phyloP scores from a whole-genome alignment of 2,797 vertebrate genomes.

The Cetoscarus ocellatus region DNA sequence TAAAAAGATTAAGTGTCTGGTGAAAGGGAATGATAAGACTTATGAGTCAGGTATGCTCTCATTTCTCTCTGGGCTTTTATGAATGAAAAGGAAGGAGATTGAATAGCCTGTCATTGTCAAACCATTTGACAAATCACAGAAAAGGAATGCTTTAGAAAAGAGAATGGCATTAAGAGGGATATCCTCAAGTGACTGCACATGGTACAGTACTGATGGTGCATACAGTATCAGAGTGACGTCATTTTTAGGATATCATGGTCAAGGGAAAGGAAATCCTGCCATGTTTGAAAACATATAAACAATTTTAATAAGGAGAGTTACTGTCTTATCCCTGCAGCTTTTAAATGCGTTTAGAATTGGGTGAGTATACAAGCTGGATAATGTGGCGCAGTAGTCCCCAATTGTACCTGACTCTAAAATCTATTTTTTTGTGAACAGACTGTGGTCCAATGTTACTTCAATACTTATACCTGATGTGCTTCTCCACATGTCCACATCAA shows the following conservation, averaged over 20 bases:
- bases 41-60: slow-evolving; percentile 49
- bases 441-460: no score
- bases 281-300: no score
- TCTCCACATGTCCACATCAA: no score
- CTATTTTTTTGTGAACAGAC: no score
- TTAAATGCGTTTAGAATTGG: no score
- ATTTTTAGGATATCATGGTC: not conserved
- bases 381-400: no score
- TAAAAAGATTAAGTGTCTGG: slow-evolving; percentile 39
- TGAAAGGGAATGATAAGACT: slow-evolving; percentile 35
- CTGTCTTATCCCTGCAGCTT: no score
- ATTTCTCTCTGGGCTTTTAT: slow-evolving; percentile 23
- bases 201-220: not conserved
- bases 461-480: no score
- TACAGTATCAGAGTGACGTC: not conserved
- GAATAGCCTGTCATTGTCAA: slow-evolving; percentile 43
- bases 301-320: no score
- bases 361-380: no score
- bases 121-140: slow-evolving; percentile 20
- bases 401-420: no score
- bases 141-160: slow-evolving; percentile 32
- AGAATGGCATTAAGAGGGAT: not conserved
- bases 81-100: slow-evolving; percentile 11
- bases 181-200: not conserved
- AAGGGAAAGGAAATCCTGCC: no score